phyloP scores from a whole-genome alignment of 2,113 vertebrate species.

The Oryzias woworae region DNA sequence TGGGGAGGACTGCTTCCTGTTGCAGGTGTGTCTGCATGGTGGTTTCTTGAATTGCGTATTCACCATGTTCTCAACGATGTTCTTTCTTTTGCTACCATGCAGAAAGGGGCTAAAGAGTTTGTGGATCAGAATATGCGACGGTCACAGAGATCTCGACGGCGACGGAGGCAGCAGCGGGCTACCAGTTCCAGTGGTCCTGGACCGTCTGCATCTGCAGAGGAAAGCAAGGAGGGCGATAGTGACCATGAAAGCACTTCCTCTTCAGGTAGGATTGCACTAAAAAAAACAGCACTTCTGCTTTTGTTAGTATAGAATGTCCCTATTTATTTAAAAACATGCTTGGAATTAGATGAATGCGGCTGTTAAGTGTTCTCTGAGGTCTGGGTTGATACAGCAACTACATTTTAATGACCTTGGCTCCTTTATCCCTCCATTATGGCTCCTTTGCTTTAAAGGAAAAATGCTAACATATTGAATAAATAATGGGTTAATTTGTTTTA shows the following conservation, averaged over 20 bases:
- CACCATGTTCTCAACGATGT: background rate
- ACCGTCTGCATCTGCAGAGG: constrained; percentile 75
- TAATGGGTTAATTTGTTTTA: too few species aligned
- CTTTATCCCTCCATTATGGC: too few species aligned
- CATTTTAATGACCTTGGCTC: too few species aligned
- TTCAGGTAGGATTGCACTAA: constrained; percentile 79
- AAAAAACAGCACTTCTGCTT: background rate
- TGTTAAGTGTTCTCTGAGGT: too few species aligned
- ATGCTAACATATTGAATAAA: too few species aligned
- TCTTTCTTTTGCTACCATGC: constrained; percentile 20
- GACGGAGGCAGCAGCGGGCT: constrained; percentile 79
- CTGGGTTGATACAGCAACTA: too few species aligned
- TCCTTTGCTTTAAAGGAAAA: too few species aligned
- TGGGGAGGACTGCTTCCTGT: constrained; percentile 92
- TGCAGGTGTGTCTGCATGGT: constrained; percentile 80
- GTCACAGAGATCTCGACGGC: constrained; percentile 85
- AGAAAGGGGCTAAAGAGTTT: constrained; percentile 98
- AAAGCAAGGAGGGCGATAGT: constrained; percentile 89
- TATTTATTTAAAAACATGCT: background rate
- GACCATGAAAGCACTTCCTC: constrained; percentile 96
- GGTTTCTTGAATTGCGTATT: background rate
- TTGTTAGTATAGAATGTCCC: background rate
- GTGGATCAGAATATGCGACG: constrained; percentile 89
- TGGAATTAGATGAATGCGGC: too few species aligned
- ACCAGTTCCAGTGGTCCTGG: constrained; percentile 79